phyloP scores from a whole-genome alignment of 2,797 vertebrate genomes.

The Malurus leucopterus region DNA sequence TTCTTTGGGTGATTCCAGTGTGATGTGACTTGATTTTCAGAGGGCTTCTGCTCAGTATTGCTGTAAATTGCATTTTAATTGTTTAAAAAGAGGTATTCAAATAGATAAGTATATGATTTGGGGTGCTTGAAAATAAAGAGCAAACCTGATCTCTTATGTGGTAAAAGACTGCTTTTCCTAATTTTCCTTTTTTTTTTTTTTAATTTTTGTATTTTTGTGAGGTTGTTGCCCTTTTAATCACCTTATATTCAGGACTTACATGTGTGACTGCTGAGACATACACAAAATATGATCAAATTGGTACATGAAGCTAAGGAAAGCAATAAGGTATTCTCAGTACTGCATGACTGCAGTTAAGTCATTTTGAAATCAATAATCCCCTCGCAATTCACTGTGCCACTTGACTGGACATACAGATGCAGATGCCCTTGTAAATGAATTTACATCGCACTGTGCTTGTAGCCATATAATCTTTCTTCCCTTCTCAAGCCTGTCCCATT shows the following conservation, averaged over 20 bases:
- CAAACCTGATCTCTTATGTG: not conserved
- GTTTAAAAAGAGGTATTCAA: not conserved
- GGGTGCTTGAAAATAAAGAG: not conserved
- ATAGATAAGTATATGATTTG: not conserved
- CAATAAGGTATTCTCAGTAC: conserved; percentile 34
- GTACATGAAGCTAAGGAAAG: conserved; percentile 32
- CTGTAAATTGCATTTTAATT: not conserved
- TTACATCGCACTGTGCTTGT: conserved; percentile 36
- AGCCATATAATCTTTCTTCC: conserved; percentile 52
- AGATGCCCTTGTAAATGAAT: conserved; percentile 62
- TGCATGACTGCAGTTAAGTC: conserved; percentile 56
- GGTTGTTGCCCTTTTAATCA: conserved; percentile 19
- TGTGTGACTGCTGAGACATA: conserved; percentile 7
- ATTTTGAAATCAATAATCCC: conserved; percentile 63
- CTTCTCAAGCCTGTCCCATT: conserved; percentile 28
- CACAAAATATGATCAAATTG: conserved; percentile 39
- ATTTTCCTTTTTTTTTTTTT: not conserved
- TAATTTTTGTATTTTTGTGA: not conserved
- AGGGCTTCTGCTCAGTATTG: not conserved
- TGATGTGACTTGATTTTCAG: not conserved
- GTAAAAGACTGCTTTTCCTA: not conserved
- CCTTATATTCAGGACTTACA: conserved; percentile 33
- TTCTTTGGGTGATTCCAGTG: not conserved
- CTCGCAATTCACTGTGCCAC: conserved; percentile 49
- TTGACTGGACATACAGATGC: conserved; percentile 62